Percentiles rank a stretch among this genome's conserved stretches.
phyloP scores from a whole-genome alignment of 2,797 vertebrate species.

The Anabacerthia variegaticeps region DNA sequence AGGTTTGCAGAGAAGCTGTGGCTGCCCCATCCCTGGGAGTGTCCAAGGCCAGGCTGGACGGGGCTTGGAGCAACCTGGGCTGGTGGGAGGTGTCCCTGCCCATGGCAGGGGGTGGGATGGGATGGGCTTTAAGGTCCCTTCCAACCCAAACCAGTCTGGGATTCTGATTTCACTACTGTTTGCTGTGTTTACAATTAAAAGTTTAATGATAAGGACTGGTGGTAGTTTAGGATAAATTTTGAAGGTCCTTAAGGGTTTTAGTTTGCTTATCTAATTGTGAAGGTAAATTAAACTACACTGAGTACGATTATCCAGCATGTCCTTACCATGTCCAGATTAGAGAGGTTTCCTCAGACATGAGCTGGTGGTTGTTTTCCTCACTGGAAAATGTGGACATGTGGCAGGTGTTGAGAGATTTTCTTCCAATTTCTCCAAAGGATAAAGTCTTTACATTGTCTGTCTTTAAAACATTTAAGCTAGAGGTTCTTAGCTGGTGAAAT shows the following conservation, averaged over 20 bases:
- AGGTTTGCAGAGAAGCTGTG: neutral
- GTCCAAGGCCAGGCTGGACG: accelerated
- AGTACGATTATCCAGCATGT: neutral
- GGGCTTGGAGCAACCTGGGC: neutral
- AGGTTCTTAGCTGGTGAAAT: neutral
- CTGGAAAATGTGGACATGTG: neutral
- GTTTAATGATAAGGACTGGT: neutral
- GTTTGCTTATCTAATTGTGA: neutral
- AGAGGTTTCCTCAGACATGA: neutral
- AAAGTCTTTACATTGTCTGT: neutral
- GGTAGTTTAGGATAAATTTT: neutral
- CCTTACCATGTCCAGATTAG: neutral
- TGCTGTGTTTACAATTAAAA: neutral
- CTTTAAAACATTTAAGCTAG: neutral
- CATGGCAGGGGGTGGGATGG: accelerated
- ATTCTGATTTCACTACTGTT: neutral
- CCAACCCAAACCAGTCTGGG: neutral
- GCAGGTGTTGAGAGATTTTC: neutral
- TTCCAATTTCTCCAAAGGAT: neutral
- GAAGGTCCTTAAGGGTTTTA: neutral
- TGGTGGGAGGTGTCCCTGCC: neutral
- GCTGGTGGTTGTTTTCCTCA: neutral
- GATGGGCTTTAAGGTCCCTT: neutral
- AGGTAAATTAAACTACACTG: neutral
- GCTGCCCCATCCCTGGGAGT: neutral